Evolutionary conservation across 2,113 vertebrate genomes (phyloP), one percentile per base, ranked within the genome.

Genomic region (Ceuthmochares aereus): DNA sequence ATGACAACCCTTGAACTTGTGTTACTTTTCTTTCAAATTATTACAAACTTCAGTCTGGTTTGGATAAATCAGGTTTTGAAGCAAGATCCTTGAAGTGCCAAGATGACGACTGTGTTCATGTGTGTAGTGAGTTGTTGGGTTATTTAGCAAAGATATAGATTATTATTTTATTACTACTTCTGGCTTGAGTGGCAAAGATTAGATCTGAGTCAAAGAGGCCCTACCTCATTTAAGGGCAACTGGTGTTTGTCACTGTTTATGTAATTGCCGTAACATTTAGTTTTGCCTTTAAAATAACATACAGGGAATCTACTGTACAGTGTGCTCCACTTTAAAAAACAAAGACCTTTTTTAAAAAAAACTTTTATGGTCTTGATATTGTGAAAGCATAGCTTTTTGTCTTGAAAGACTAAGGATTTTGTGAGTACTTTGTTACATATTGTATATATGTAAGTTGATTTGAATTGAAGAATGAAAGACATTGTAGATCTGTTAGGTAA

Each of bases 351-450:
- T 80, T 4, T 3, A 73, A 82, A 79, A 75, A 80, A 87, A 21
- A 88, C 89, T 94, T 84, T 91, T 93, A 49, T 49, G 69, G 91
- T 91, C 93, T 91, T 32, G 23, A 19, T 78, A 42, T 91, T 95
- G 87, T 79, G 52, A 95, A 95, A 93, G 87, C 91, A 83, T 91
- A 90, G 77, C 37, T 93, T 91, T 96, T 96, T 97, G 93, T 97
- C 84, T 89, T 64, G 69, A 88, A 93, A 96, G 95, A 88, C n/a
- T 91, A 78, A 81, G 77, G 90, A 78, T 94, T 97, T 97, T 96
- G 63, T 94, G 86, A 96, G 96, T 94, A 92, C 84, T 96, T 94
- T 96, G 94, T 95, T 97, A 93, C 87, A 76, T 82, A 90, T 58
- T 97, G 97, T 97, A 96, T 79, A 95, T 96, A 93, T 67, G 52